Evolutionary conservation across 2,113 vertebrate species (phyloP), one percentile per base, ranked within the genome.

Genomic region (Macquaria australasica): DNA sequence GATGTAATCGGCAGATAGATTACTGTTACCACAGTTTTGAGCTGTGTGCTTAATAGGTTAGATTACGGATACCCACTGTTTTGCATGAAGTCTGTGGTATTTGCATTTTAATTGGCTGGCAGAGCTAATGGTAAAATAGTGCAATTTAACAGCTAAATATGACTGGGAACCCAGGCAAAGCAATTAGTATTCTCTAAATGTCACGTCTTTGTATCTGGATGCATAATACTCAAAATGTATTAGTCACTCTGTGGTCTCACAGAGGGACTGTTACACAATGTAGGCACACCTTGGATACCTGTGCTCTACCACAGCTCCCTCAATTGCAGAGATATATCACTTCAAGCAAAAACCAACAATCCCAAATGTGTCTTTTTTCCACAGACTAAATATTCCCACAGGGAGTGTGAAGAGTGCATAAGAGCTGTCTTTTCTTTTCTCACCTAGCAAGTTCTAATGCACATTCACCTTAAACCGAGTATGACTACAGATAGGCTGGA

Each of bases 131-230:
- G 79, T 84, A 56, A 85, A 86, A 82, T 68, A 37, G 53, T 56
- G 43, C 53, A 74, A 87, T 87, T 88, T 80, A 88, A 73, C 55
- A 25, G 75, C 66, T 86, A 87, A 86, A 79, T 84, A 84, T 85
- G 82, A 77, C 16, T 31, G 48, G 50, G 62, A 89, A 77, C 59
- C 73, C 60, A 21, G 25, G 43, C 64, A 70, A 75, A 84, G 80
- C 41, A 84, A 87, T 89, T 78, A 84, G 73, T 79, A 75, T 85
- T 81, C 66, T 83, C 62, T 66, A 91, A 91, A 88, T 89, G 81
- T 91, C 84, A 88, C 1, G 12, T 68, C 60, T 86, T 84, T 84
- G 81, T 82, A 78, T 68, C 53, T 67, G 76, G 78, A 78, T 77
- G 64, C 41, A 83, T 53, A 72, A 9, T 59, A 15, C 59, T 39